Evolutionary conservation across 2,888 invertebrate species (phyloP).

Genomic region (Leptinotarsa juncta): DNA sequence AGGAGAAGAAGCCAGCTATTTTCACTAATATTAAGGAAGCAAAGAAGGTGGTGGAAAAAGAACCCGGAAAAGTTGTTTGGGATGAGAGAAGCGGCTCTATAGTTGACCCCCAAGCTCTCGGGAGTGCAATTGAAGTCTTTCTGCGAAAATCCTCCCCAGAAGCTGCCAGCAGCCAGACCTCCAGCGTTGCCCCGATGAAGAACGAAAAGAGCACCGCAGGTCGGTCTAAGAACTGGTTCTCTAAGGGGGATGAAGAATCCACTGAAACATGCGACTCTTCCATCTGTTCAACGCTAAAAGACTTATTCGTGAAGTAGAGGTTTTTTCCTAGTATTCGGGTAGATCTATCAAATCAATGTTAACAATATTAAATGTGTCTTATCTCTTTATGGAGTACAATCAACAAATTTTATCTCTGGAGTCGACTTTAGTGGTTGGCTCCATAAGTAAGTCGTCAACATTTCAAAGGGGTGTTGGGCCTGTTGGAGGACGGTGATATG

Average conservation of each 20-base stretch:
- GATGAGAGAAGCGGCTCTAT: conserved; percentile 82
- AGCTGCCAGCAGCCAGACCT: conserved; percentile 57
- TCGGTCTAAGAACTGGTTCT: conserved; percentile 68
- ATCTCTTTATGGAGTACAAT: conserved; percentile 56
- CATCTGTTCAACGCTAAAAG: conserved; percentile 85
- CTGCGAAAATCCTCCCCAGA: conserved; percentile 73
- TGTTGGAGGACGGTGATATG: not conserved
- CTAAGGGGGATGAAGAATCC: conserved; percentile 75
- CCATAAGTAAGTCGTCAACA: not conserved
- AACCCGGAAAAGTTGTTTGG: conserved; percentile 74
- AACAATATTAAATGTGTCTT: conserved; percentile 60
- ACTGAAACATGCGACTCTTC: conserved; percentile 82
- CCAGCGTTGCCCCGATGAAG: conserved; percentile 49
- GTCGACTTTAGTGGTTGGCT: not conserved
- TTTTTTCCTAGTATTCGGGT: not conserved
- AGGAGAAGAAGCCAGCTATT: conserved; percentile 43
- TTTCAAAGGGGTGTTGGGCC: not conserved
- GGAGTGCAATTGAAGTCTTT: conserved; percentile 87
- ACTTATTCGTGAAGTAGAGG: conserved; percentile 84
- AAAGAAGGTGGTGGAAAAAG: conserved; percentile 55
- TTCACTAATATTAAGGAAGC: conserved; percentile 25
- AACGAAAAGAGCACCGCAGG: conserved; percentile 47
- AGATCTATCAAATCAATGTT: conserved; percentile 49
- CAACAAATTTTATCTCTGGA: conserved; percentile 38
- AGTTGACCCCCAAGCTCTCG: conserved; percentile 83